Base-by-base conservation (phyloP, 2,797 vertebrate genomes). In the Pyrrhura leucotis region DNA sequence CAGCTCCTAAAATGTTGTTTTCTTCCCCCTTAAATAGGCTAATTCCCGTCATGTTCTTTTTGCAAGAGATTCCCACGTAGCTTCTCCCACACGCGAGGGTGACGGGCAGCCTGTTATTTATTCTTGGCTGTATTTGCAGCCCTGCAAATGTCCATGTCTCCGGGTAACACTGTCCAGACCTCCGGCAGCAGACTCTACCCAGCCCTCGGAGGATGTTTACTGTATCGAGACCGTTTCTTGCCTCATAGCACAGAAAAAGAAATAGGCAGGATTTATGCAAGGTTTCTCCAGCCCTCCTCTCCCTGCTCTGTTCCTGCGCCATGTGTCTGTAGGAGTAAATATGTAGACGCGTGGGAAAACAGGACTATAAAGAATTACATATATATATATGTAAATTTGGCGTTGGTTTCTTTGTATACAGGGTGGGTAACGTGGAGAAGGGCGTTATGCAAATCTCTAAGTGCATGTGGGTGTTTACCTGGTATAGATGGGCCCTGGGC, bases 141-240 rank as follows among this genome's bases (percentile, higher is more conserved):
- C 40, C 78, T 89, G 71, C 58, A 21, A 85, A 75, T 23, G 48
- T 39, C 58, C 63, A 0, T 31, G 81, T 31, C 29, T 82, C 58
- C 5, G 74, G 59, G 12, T 89, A 35, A 94, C 78, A 71, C 58
- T 93, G 71, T 91, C 88, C 94, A 95, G 94, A 91, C 1, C 95
- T 6, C 93, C 81, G 13, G 73, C 80, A 74, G 61, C 73, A 50
- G 42, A 44, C 66, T 9, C 82, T 75, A 3, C 1, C 58, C 91
- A 50, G 83, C 81, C 58, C 85, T 54, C 65, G 1, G 89, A 80
- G 90, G 92, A 91, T 93, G 91, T 93, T 96, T 93, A 93, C 88
- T n/a, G 83, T 42, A 69, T 23, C 22, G 31, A 29, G 68, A 31
- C 12, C 5, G 15, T 35, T 51, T 82, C 85, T 76, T 69, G 84